Percentiles rank a stretch among this genome's conserved stretches.
Evolutionary conservation across 2,797 vertebrate species (phyloP).

Genomic region (Peromyscus nudipes): DNA sequence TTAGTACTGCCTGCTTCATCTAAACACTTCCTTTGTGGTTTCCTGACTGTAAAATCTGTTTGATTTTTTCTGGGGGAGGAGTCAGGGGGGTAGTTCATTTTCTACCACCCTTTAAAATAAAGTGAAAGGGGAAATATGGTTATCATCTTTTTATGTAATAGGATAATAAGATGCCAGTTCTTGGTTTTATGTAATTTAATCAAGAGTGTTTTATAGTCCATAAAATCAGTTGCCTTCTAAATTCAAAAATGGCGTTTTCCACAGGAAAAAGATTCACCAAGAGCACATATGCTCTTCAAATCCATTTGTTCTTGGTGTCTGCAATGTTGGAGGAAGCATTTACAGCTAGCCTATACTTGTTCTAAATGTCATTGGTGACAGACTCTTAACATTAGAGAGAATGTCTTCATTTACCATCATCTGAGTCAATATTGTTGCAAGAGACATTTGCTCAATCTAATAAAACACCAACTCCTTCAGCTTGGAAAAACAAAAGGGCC

Average conservation of each 20-base stretch:
- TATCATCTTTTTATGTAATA: slow-evolving; percentile 49
- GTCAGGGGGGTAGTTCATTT: neutral
- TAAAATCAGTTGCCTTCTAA: slow-evolving; percentile 59
- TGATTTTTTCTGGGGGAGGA: neutral
- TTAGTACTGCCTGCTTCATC: neutral
- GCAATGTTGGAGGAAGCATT: slow-evolving; percentile 52
- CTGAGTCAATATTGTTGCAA: slow-evolving; percentile 74
- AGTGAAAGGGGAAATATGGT: slow-evolving; percentile 50
- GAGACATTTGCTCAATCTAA: slow-evolving; percentile 57
- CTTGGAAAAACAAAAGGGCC: slow-evolving; percentile 45
- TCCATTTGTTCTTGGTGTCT: slow-evolving; percentile 48
- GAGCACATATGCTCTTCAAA: slow-evolving; percentile 16
- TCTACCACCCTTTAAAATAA: slow-evolving; percentile 50
- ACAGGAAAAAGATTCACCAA: slow-evolving; percentile 43
- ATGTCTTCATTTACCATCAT: slow-evolving; percentile 64
- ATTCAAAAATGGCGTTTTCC: slow-evolving; percentile 68
- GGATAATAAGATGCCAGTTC: neutral
- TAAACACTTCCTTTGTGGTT: slow-evolving; percentile 47
- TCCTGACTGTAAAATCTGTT: neutral
- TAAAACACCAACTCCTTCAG: slow-evolving; percentile 57
- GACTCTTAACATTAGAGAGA: slow-evolving; percentile 51
- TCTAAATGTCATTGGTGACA: slow-evolving; percentile 68
- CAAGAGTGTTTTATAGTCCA: slow-evolving; percentile 8
- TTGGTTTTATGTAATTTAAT: slow-evolving; percentile 66
- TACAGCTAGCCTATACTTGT: neutral